Conservation (phyloP, 2,888 invertebrate species). For the Apotomis capreana region DNA sequence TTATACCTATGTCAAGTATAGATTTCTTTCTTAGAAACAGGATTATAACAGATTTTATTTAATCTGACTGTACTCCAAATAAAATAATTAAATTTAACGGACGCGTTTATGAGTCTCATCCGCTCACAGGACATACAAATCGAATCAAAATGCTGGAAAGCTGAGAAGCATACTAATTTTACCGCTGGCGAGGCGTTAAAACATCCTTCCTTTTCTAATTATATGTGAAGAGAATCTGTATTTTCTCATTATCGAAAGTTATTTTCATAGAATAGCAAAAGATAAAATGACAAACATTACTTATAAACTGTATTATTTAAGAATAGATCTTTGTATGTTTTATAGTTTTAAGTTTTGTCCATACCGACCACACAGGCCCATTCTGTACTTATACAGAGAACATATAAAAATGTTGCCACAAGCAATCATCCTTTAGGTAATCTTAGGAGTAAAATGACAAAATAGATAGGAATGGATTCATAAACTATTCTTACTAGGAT, state of each 20-base stretch:
- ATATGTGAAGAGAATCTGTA: conserved; percentile 3
- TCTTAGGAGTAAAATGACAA: too few species aligned
- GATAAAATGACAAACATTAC: background rate
- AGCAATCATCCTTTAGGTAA: too few species aligned
- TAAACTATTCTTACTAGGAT: too few species aligned
- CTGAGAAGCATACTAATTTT: conserved; percentile 11
- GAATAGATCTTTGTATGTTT: too few species aligned
- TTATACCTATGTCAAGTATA: too few species aligned
- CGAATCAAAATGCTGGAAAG: conserved; percentile 9
- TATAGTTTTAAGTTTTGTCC: too few species aligned
- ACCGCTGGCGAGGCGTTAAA: background rate
- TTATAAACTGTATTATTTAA: too few species aligned
- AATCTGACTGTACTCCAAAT: background rate
- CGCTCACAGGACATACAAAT: conserved; percentile 22
- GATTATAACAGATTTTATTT: background rate
- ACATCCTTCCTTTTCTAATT: background rate
- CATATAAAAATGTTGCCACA: too few species aligned
- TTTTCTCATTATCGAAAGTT: background rate
- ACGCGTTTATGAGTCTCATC: conserved; percentile 10
- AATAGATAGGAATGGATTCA: too few species aligned
- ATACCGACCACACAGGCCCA: too few species aligned
- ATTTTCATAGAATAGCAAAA: background rate
- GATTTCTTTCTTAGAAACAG: background rate
- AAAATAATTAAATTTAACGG: conserved; percentile 5
- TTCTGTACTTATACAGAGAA: too few species aligned